Base-by-base conservation (phyloP, 2,797 vertebrate genomes). In the Lithobates pipiens region DNA sequence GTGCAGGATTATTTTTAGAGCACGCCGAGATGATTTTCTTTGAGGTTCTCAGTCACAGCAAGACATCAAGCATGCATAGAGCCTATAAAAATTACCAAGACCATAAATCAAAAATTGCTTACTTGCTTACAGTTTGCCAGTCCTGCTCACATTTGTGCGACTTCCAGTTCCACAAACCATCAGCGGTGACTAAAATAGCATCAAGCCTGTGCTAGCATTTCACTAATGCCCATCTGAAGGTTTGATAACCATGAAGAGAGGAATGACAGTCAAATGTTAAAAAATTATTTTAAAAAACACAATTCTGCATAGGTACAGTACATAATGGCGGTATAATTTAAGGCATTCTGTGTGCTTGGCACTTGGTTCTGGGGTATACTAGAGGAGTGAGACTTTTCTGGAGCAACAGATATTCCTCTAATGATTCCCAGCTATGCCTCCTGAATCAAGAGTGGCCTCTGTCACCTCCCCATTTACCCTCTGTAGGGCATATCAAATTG, bases 1-100 rank as follows among this genome's bases (percentile, higher is more conserved):
- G 29, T 21, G 42, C 42, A n/a, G 42, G 78, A 80, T 85, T 85
- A 80, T 85, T 85, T 80, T 80, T 68, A 80, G 70, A 80, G 57
- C 84, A 68, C 61, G 65, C 36, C 57, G 65, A 80, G 84, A 68
- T 80, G 69, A 75, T 74, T 80, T 75, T 50, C 78, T 67, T 75
- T 80, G 65, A 84, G 83, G 68, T 72, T 73, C 29, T 46, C 83
- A 29, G 67, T 57, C 46, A 78, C 46, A 78, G 76, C 74, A 57
- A 80, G 78, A 80, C 78, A 57, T 61, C 78, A 72, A 80, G 78
- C 44, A 25, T 44, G 36, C 77, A 54, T 50, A 46, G 78, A 80
- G 78, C 46, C 32, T 76, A 34, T 29, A 27, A 74, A 75, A 80
- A 74, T 73, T 82, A 82, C 80, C 71, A 32, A 74, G n/a, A 15